phyloP scores from a whole-genome alignment of 2,113 vertebrate genomes.

The Odocoileus hemionus region DNA sequence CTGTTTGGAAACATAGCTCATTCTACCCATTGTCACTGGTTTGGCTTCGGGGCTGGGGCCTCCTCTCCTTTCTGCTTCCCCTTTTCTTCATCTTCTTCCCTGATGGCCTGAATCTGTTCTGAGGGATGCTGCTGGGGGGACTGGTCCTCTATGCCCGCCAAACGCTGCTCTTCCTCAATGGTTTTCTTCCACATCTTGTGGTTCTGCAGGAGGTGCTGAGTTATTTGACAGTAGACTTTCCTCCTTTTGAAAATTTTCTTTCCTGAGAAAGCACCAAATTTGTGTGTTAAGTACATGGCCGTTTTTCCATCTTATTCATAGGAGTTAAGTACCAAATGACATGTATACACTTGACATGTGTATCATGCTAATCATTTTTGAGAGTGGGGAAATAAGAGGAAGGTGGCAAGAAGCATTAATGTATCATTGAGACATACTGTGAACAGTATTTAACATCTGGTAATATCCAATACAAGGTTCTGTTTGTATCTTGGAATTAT shows the following conservation, averaged over 20 bases:
- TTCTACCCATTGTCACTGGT: conserved; percentile 77
- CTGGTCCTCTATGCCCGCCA: conserved; percentile 73
- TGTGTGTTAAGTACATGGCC: neutral
- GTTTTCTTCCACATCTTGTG: conserved; percentile 99
- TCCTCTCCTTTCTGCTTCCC: conserved; percentile 78
- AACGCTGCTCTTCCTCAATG: conserved; percentile 87
- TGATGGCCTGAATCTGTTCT: conserved; percentile 92
- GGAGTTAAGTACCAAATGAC: neutral
- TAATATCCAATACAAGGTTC: neutral
- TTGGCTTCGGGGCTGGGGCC: conserved; percentile 69
- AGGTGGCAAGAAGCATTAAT: neutral
- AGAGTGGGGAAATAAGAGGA: neutral
- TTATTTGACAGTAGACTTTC: conserved; percentile 95
- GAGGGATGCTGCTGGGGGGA: conserved; percentile 80
- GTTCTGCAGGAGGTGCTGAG: conserved; percentile 95
- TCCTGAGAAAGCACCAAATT: conserved; percentile 79
- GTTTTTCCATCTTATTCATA: neutral
- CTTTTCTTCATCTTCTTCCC: conserved; percentile 93
- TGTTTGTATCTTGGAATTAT: neutral
- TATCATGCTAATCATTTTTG: neutral
- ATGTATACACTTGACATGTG: neutral
- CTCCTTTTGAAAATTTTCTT: conserved; percentile 88
- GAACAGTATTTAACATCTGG: neutral
- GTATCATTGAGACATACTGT: neutral
- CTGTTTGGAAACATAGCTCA: conserved; percentile 78